Evolutionary conservation across 2,888 invertebrate genomes (phyloP).

Genomic region (Lacanobia oleracea): DNA sequence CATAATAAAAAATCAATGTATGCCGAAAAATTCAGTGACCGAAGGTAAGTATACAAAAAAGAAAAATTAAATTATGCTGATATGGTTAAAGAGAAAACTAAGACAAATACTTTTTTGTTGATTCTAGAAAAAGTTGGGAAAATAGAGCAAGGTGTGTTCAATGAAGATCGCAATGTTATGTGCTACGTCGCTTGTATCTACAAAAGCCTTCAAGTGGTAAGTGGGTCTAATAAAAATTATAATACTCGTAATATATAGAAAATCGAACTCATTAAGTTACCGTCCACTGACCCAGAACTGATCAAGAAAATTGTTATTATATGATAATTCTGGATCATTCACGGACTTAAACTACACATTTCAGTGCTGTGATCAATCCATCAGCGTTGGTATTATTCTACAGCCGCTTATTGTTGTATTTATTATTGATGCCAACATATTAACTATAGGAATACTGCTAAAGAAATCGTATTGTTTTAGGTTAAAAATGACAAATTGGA

Average conservation of each 20-base stretch:
- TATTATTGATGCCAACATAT: neutral
- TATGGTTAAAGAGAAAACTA: neutral
- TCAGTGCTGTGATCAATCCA: too few species aligned
- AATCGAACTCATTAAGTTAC: too few species aligned
- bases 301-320: too few species aligned
- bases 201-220: slow-evolving; percentile 80
- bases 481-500: slow-evolving; percentile 82
- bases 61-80: neutral
- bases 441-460: neutral
- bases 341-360: too few species aligned
- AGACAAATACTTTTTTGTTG: slow-evolving; percentile 10
- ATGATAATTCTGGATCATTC: too few species aligned
- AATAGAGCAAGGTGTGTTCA: slow-evolving; percentile 82
- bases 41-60: slow-evolving; percentile 80
- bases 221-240: slow-evolving; percentile 32
- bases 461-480: slow-evolving; percentile 62
- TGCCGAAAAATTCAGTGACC: slow-evolving; percentile 89
- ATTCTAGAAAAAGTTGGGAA: slow-evolving; percentile 79
- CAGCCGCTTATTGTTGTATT: neutral
- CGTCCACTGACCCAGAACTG: too few species aligned
- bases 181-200: slow-evolving; percentile 83
- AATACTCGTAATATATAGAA: neutral
- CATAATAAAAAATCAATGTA: slow-evolving; percentile 91
- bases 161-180: slow-evolving; percentile 80
- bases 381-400: neutral